Conservation (phyloP, 2,113 vertebrate genomes). For the Protomyctophum bolini region DNA sequence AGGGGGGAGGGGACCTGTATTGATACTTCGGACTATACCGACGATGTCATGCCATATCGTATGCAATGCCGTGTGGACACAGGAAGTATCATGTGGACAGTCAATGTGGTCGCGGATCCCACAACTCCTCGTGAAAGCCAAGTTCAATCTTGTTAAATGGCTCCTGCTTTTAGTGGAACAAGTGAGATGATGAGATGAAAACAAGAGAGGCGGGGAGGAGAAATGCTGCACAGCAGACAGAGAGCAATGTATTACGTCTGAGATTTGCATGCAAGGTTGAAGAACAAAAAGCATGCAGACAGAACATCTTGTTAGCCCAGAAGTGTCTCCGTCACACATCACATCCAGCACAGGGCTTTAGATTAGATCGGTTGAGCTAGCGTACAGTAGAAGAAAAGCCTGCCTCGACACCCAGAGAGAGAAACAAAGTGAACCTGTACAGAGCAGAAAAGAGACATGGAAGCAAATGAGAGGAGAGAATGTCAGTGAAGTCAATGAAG, state of each 20-base stretch:
- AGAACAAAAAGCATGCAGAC: constrained; percentile 26
- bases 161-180: constrained; percentile 25
- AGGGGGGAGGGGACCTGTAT: not conserved
- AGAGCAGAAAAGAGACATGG: too few relatives aligned
- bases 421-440: too few relatives aligned
- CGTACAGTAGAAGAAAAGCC: not conserved
- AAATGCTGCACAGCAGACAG: constrained; percentile 8
- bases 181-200: constrained; percentile 12
- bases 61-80: constrained; percentile 4
- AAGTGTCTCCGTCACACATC: constrained; percentile 2
- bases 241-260: constrained; percentile 20
- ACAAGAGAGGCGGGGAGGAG: constrained; percentile 6
- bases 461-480: too few relatives aligned
- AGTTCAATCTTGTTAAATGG: constrained; percentile 29
- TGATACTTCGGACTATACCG: not conserved
- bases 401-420: not conserved
- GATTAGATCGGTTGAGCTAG: constrained; percentile 1
- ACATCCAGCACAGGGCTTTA: constrained; percentile 2
- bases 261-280: constrained; percentile 19
- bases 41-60: not conserved
- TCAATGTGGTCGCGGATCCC: not conserved
- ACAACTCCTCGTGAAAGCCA: constrained; percentile 13
- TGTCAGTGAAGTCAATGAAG: too few relatives aligned
- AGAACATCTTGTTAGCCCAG: constrained; percentile 6
- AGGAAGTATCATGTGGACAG: constrained; percentile 25